Evolutionary conservation across 2,113 vertebrate species (phyloP).

Genomic region (Leptodactylus fuscus): DNA sequence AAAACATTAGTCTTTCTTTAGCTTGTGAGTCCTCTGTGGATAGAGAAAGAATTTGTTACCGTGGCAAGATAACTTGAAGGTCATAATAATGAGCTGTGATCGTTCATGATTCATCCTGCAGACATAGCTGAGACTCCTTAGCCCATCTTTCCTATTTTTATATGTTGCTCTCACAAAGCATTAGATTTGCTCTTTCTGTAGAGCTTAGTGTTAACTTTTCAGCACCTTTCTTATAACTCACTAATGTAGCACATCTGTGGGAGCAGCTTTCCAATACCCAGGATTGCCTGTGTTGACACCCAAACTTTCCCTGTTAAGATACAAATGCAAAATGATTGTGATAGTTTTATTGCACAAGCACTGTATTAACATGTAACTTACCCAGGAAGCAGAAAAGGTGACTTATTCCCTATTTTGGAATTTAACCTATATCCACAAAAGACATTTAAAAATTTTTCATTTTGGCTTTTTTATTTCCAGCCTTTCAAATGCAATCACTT

Average conservation of each 20-base stretch:
- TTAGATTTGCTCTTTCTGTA: not conserved
- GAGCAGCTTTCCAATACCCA: not conserved
- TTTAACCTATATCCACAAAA: too few species aligned
- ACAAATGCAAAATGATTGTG: not conserved
- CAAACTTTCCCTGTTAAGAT: not conserved
- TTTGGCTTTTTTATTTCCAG: too few species aligned
- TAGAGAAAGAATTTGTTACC: constrained; percentile 55
- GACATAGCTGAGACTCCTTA: constrained; percentile 19
- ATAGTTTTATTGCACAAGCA: not conserved
- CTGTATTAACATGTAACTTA: not conserved
- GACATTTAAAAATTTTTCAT: too few species aligned
- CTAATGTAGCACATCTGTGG: constrained; percentile 16
- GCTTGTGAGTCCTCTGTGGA: constrained; percentile 40
- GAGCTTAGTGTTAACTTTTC: constrained; percentile 8
- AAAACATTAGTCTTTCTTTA: constrained; percentile 39
- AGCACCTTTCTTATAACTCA: constrained; percentile 19
- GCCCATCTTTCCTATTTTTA: not conserved
- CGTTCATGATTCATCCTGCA: constrained; percentile 48
- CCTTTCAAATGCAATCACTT: too few species aligned
- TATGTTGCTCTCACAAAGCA: constrained; percentile 11
- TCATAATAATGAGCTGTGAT: constrained; percentile 52
- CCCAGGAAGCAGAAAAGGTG: not conserved
- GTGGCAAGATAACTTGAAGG: constrained; percentile 50
- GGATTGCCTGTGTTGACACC: not conserved
- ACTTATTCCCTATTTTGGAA: not conserved